Conservation (phyloP, 2,888 invertebrate species). For the Epirrhoe alternata region DNA sequence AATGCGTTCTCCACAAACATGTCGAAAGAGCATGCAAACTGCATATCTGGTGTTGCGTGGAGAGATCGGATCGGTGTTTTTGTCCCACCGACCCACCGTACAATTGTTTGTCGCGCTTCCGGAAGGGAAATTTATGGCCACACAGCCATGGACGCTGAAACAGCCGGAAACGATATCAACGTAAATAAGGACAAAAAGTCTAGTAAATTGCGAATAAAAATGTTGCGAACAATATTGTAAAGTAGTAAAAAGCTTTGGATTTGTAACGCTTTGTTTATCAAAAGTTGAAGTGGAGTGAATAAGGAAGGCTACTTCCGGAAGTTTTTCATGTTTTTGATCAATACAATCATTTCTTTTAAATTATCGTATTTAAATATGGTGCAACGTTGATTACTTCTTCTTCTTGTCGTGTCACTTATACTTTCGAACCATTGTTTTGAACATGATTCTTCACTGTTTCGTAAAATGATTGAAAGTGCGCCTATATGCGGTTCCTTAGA, state of each 20-base stretch:
- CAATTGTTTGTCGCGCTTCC: constrained; percentile 74
- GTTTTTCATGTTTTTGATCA: not conserved
- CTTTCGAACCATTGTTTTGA: no score
- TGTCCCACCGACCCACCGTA: constrained; percentile 52
- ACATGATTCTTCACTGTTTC: no score
- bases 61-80: constrained; percentile 56
- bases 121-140: constrained; percentile 66
- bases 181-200: constrained; percentile 63
- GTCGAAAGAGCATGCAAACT: constrained; percentile 32
- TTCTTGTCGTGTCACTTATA: no score
- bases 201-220: constrained; percentile 41
- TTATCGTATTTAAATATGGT: no score
- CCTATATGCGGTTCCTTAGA: no score
- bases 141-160: constrained; percentile 59
- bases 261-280: constrained; percentile 25
- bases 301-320: constrained; percentile 13
- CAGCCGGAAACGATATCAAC: constrained; percentile 63
- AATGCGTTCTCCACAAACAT: constrained; percentile 17
- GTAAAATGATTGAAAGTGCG: no score
- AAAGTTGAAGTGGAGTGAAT: constrained; percentile 24
- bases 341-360: not conserved
- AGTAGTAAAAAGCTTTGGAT: constrained; percentile 25
- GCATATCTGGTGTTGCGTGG: constrained; percentile 38
- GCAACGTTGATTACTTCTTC: no score
- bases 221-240: constrained; percentile 37